Base-by-base conservation (phyloP, 2,797 vertebrate species). In the Bufotes viridis region DNA sequence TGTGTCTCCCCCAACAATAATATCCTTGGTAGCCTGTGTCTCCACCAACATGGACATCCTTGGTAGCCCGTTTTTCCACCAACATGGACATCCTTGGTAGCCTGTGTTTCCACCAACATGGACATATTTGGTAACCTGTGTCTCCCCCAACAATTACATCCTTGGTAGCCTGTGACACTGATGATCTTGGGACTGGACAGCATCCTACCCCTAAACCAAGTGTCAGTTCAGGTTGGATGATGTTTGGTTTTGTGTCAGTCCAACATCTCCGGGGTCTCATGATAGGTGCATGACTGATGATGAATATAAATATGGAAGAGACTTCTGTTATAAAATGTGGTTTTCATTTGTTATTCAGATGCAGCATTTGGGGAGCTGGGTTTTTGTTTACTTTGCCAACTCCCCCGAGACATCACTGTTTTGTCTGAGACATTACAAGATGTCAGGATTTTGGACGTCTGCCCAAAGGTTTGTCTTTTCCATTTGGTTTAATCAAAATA, bases 401-500 rank as follows among this genome's bases (percentile, higher is more conserved):
- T 75, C 20, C 49, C 42, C 11, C 42, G 10, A 75, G 72, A 75
- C 42, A 12, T 51, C 72, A 6, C 20, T n/a, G 42, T 34, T 24
- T 82, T 82, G 15, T 65, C 13, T 29, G 63, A 84, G 69, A 72
- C 22, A 42, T 83, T 72, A 20, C n/a, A 2, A 42, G 29, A 57
- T 22, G 18, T 61, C 69, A 22, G 17, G 60, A 20, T 29, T 49
- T 72, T 84, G 82, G 82, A 84, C 67, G 42, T 57, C 12, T 60
- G 69, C 82, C 70, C 69, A 15, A 29, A 14, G 14, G 7, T 55
- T 58, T 84, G 11, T 75, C 29, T 49, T 70, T 75, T 84, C 8
- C 22, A 15, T 70, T 53, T 57, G 13, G 26, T 69, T 82, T 82
- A 29, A 55, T 82, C 81, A 69, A 82, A 82, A 84, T 60, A 29